Evolutionary conservation across 1,140 invertebrate species (phyloP).

Genomic region (Drosophila ohnishii): DNA sequence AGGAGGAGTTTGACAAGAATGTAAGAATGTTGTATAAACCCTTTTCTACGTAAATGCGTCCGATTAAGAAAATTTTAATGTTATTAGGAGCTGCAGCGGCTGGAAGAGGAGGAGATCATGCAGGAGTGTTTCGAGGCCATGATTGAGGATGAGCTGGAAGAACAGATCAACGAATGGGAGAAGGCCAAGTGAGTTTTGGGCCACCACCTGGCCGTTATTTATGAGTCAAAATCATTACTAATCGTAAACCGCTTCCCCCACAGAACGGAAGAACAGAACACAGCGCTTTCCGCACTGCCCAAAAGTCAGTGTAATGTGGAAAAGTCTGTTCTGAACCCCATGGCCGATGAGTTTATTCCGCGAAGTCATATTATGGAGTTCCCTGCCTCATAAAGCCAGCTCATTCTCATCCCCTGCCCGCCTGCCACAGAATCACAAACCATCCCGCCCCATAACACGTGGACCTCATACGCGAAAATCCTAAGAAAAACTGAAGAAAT

Average conservation of each 20-base stretch:
- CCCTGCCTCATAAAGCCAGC: constrained; percentile 66
- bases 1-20: constrained; percentile 94
- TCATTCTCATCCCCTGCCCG: constrained; percentile 8
- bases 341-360: constrained; percentile 91
- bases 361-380: constrained; percentile 70
- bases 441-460: constrained; percentile 51
- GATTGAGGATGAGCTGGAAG: constrained; percentile 87
- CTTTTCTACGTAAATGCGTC: not conserved
- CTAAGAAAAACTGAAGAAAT: constrained; percentile 44
- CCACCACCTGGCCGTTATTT: too few relatives aligned
- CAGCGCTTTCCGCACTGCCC: constrained; percentile 72
- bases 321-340: constrained; percentile 89
- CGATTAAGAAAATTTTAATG: not conserved
- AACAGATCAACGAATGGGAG: constrained; percentile 82
- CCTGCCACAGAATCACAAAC: constrained; percentile 33
- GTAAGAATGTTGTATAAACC: constrained; percentile 82
- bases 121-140: constrained; percentile 93
- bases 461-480: constrained; percentile 52
- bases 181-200: constrained; percentile 71
- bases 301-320: constrained; percentile 80
- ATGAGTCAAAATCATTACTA: not conserved
- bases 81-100: constrained; percentile 89
- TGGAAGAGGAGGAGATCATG: constrained; percentile 94
- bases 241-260: not conserved
- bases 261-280: constrained; percentile 74